A percentile compares a stretch with the other conserved stretches of the same genome.
These are phyloP conservation scores for Phrynocephalus versicolor DNA, from an alignment of 2,113 vertebrate species.

Conservation along the genomic window DNA sequence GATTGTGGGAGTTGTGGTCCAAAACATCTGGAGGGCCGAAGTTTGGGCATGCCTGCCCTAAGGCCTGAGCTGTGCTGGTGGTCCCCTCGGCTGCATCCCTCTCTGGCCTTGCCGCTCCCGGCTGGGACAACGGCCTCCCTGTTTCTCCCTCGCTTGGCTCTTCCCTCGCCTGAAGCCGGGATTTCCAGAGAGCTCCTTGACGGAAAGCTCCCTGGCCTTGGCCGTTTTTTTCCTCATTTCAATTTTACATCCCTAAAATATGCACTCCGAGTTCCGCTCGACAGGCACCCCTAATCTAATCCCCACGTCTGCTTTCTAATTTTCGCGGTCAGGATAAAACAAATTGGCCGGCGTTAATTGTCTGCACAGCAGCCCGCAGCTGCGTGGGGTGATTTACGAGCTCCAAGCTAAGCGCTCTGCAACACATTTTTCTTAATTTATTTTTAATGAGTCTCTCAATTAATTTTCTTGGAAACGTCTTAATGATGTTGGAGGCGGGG, in stretches of 20 bases:
- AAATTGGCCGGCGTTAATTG: slow-evolving; percentile 99
- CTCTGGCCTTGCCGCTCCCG: too few relatives aligned
- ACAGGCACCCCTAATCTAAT: slow-evolving; percentile 96
- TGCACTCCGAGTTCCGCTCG: slow-evolving; percentile 91
- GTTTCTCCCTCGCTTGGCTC: too few relatives aligned
- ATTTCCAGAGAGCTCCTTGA: too few relatives aligned
- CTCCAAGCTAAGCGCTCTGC: slow-evolving; percentile 86
- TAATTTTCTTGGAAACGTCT: slow-evolving; percentile 97
- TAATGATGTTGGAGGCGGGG: slow-evolving; percentile 91
- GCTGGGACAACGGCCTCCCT: too few relatives aligned
- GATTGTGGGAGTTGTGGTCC: too few relatives aligned
- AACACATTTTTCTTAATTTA: slow-evolving; percentile 99
- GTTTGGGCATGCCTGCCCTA: too few relatives aligned
- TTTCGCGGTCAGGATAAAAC: slow-evolving; percentile 98
- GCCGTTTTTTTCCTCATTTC: slow-evolving; percentile 79
- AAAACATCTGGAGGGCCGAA: too few relatives aligned
- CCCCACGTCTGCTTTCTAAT: slow-evolving; percentile 97
- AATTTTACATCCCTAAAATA: slow-evolving; percentile 90
- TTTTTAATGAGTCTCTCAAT: slow-evolving; percentile 99
- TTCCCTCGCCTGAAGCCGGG: too few relatives aligned
- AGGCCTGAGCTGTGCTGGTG: too few relatives aligned
- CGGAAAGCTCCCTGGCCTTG: slow-evolving; percentile 39
- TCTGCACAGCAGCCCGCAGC: slow-evolving; percentile 86
- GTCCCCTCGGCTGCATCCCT: too few relatives aligned
- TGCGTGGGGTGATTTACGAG: slow-evolving; percentile 96